Conservation (phyloP, 2,888 invertebrate species). For the Unio delphinus region DNA sequence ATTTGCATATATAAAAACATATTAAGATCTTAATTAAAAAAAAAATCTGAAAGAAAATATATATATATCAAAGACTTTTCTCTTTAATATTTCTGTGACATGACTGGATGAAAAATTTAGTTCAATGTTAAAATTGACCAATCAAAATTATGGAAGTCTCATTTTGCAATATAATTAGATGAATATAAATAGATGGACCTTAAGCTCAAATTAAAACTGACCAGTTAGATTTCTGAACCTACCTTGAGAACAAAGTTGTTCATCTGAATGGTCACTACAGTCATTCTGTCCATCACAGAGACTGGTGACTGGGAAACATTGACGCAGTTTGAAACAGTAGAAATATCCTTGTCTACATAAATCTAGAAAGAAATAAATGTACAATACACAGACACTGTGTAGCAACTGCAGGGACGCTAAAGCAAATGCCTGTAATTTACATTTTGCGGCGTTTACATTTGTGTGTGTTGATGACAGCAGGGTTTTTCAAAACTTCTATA, state of each 20-base stretch:
- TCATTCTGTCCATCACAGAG: conserved; percentile 48
- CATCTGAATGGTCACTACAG: conserved; percentile 48
- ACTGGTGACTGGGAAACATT: conserved; percentile 39
- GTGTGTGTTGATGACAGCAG: too few species aligned
- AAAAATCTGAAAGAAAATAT: too few species aligned
- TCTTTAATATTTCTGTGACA: too few species aligned
- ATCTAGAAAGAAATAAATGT: conserved; percentile 17
- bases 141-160: too few species aligned
- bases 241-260: conserved; percentile 35
- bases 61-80: too few species aligned
- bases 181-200: too few species aligned
- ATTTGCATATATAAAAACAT: too few species aligned
- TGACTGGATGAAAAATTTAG: too few species aligned
- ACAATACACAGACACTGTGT: not conserved
- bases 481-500: too few species aligned
- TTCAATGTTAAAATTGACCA: too few species aligned
- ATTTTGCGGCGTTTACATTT: not conserved
- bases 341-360: conserved; percentile 38
- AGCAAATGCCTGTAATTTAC: not conserved
- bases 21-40: too few species aligned
- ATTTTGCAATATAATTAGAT: too few species aligned
- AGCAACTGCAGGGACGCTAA: not conserved
- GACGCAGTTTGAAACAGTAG: conserved; percentile 39
- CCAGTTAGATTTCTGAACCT: not conserved
- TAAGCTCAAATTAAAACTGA: not conserved